Evolutionary conservation across 2,797 vertebrate species (phyloP).

Genomic region (Sciurus vulgaris): DNA sequence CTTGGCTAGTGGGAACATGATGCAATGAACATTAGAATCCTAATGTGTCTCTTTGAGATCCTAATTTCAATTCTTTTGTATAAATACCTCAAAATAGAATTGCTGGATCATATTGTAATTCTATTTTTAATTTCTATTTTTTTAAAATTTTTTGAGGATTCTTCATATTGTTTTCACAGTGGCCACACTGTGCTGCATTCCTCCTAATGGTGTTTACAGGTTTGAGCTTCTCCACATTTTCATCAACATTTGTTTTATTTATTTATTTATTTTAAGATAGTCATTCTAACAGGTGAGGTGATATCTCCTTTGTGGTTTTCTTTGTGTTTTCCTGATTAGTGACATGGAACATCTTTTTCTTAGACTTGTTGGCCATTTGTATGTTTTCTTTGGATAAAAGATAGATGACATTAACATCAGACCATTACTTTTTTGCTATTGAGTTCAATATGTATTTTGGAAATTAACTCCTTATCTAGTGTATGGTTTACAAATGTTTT

Average conservation of each 20-base stretch:
- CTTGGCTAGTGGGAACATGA: background rate
- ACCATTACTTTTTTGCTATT: background rate
- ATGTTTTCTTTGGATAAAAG: background rate
- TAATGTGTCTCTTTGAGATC: background rate
- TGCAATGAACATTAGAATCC: background rate
- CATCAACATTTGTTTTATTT: background rate
- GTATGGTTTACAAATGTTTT: background rate
- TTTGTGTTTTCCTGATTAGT: background rate
- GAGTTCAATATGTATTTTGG: background rate
- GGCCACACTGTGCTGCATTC: rapidly evolving
- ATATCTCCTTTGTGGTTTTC: background rate
- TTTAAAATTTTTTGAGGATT: background rate
- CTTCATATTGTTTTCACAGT: background rate
- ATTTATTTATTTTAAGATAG: background rate
- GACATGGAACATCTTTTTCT: background rate
- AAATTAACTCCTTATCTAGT: background rate
- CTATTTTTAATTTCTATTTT: background rate
- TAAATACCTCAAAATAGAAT: background rate
- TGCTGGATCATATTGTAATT: background rate
- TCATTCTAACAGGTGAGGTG: background rate
- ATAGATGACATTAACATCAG: background rate
- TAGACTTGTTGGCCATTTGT: background rate
- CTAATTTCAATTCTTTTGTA: background rate
- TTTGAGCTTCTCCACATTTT: background rate
- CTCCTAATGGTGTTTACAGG: background rate